Percentiles rank a stretch among this genome's conserved stretches.
These are phyloP conservation scores for Entomobrya multifasciata DNA, from an alignment of 2,888 invertebrate genomes.

Conservation along the genomic window DNA sequence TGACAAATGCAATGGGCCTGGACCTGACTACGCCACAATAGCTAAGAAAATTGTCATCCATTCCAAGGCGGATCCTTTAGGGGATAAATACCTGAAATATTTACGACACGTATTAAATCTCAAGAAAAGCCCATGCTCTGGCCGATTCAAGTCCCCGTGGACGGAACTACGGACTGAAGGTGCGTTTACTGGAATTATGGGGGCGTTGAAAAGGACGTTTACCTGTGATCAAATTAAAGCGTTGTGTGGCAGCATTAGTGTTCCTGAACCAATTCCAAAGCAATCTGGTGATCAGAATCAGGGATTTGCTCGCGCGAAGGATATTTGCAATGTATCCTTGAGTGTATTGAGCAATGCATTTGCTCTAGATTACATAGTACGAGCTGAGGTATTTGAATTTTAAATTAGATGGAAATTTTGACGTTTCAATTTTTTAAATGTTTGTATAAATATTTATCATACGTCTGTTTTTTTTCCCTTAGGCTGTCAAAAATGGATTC, in stretches of 20 bases:
- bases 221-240: background rate
- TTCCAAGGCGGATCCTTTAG: conserved; percentile 38
- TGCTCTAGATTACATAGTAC: conserved; percentile 69
- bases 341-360: conserved; percentile 71
- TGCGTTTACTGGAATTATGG: conserved; percentile 61
- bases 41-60: conserved; percentile 70
- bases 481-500: conserved; percentile 68
- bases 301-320: background rate
- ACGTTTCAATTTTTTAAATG: no score
- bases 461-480: conserved; percentile 5
- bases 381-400: conserved; percentile 66
- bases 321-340: conserved; percentile 54
- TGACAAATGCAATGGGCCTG: background rate
- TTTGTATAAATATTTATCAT: no score
- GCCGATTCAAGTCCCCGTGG: conserved; percentile 50
- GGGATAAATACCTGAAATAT: conserved; percentile 67
- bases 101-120: conserved; percentile 44
- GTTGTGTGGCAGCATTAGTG: background rate
- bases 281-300: no score
- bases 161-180: conserved; percentile 67
- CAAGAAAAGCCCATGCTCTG: conserved; percentile 36
- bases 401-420: no score
- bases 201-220: conserved; percentile 39
- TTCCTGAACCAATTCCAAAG: no score
- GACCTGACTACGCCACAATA: conserved; percentile 7